phyloP scores from a whole-genome alignment of 1,140 invertebrate species.

The Drosophila sucinea region DNA sequence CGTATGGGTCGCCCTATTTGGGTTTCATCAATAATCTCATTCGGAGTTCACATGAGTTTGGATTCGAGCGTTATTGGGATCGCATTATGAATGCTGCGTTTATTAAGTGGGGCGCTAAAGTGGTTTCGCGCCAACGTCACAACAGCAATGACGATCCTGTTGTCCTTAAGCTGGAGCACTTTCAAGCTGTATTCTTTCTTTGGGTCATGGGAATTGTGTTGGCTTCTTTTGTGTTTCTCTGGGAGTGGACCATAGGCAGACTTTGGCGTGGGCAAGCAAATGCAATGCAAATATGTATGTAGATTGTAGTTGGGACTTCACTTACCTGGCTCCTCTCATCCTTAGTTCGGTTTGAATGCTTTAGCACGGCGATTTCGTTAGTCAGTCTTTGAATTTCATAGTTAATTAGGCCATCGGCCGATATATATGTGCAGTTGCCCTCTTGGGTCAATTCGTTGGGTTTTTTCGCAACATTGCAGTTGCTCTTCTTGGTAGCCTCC shows the following conservation, averaged over 20 bases:
- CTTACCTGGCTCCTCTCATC: constrained; percentile 80
- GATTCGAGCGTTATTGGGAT: constrained; percentile 70
- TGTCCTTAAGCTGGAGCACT: constrained; percentile 69
- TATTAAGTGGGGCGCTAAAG: constrained; percentile 58
- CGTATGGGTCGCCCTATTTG: constrained; percentile 77
- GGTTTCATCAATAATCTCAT: constrained; percentile 67
- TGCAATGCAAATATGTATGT: constrained; percentile 32
- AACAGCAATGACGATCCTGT: constrained; percentile 58
- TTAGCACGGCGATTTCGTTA: constrained; percentile 77
- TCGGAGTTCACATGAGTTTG: constrained; percentile 66
- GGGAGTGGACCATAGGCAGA: constrained; percentile 54
- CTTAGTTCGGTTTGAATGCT: constrained; percentile 77
- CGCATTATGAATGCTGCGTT: constrained; percentile 71
- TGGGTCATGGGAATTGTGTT: constrained; percentile 59
- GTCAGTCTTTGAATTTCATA: constrained; percentile 83
- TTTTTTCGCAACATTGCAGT: constrained; percentile 44
- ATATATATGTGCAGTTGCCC: constrained; percentile 41
- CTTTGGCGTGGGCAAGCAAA: constrained; percentile 44
- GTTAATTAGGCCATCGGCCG: constrained; percentile 69
- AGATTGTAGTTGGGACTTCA: constrained; percentile 4
- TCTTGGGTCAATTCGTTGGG: constrained; percentile 47
- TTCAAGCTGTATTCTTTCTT: constrained; percentile 69
- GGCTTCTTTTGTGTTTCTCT: constrained; percentile 47
- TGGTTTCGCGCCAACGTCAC: constrained; percentile 30
- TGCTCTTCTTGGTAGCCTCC: constrained; percentile 68